Evolutionary conservation across 2,797 vertebrate species (phyloP), one percentile per base, ranked within the genome.

Genomic region (Podarcis lilfordi): DNA sequence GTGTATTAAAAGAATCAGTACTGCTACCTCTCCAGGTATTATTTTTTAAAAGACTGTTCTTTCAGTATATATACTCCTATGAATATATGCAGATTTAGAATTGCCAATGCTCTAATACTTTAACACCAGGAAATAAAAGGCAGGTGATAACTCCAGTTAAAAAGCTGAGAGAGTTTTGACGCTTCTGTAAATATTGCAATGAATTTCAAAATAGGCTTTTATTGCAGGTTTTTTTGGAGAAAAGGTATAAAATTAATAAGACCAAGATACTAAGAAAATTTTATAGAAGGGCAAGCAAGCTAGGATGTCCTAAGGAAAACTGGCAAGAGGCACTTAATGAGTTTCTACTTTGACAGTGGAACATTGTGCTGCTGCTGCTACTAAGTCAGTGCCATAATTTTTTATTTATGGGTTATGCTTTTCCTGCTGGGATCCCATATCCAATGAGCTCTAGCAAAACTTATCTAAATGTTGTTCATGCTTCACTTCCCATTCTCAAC

Each of bases 401-500:
- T 69, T 59, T 40, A 86, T 68, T 69, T 87, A 66, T 68, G 71
- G 55, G 13, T 55, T 87, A 68, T 74, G 59, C 29, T 64, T 37
- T 59, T 69, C 69, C 32, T 74, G 27, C 59, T 27, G 55, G 25
- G 55, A 74, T 84, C 85, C 59, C 40, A 66, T 55, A 79, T 50
- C 64, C 64, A 78, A 72, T 61, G 29, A 83, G 29, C 35, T 71
- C 69, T 84, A 50, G 37, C 37, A 79, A 74, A 32, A 74, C 55
- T 86, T 84, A 61, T 61, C 64, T 86, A 89, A 69, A 78, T 78
- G 35, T 72, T 86, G 75, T 80, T 90, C 85, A 90, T 55, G 61
- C 85, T 87, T 76, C 78, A 84, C 25, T 87, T 90, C 85, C 59
- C 61, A 8, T 69, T 71, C 17, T 76, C 55, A 69, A 75, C 61